These are phyloP conservation scores for Diacarnus erythraeanus DNA, from an alignment of 37 sponge, comb jelly and placozoan species.

Conservation along the genomic window DNA sequence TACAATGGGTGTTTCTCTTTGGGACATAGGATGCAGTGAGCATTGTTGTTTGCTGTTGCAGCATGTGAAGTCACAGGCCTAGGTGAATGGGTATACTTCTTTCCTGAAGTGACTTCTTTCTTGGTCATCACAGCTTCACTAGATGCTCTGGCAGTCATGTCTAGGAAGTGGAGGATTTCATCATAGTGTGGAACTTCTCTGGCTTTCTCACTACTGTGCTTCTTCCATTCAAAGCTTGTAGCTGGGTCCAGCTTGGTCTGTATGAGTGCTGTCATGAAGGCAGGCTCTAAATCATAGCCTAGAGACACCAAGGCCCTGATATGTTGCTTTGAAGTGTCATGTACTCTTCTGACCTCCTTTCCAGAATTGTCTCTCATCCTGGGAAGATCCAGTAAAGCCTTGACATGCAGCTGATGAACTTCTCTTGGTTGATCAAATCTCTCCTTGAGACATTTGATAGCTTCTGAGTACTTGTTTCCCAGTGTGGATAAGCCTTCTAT, in stretches of 20 bases:
- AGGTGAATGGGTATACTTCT: background rate
- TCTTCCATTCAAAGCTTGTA: constrained; percentile 43
- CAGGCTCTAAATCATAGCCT: constrained; percentile 7
- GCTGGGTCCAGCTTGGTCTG: constrained; percentile 28
- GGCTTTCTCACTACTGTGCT: constrained; percentile 23
- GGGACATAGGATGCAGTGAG: too few relatives aligned
- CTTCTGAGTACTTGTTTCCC: constrained; percentile 30
- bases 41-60: too few relatives aligned
- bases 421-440: constrained; percentile 16
- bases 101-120: too few relatives aligned
- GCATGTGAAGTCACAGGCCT: background rate
- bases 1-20: too few relatives aligned
- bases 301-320: constrained; percentile 17
- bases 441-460: constrained; percentile 6
- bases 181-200: constrained; percentile 23
- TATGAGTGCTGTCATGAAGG: constrained; percentile 34
- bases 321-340: too few relatives aligned
- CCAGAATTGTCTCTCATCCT: constrained; percentile 17
- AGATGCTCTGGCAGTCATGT: constrained; percentile 11
- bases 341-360: too few relatives aligned
- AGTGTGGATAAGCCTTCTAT: constrained; percentile 27
- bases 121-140: background rate
- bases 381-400: constrained; percentile 6
- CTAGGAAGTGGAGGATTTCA: constrained; percentile 10
- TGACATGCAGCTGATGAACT: constrained; percentile 27